These are phyloP conservation scores for Leucophenga varia DNA, from an alignment of 1,140 invertebrate genomes.

Conservation along the genomic window DNA sequence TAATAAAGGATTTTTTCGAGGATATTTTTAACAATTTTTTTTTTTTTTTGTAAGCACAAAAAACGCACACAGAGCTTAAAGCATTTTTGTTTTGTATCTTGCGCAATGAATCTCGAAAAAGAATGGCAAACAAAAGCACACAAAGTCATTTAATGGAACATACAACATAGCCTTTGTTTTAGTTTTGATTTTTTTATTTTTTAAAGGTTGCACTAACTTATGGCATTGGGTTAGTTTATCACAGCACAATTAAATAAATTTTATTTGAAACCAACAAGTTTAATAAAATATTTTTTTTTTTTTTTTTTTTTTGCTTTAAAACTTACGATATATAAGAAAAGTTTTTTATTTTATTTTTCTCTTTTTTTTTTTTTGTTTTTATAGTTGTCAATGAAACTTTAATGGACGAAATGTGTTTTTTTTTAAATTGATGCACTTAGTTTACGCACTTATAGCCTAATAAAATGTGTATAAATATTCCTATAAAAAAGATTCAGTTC, in stretches of 20 bases:
- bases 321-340: conserved; percentile 17
- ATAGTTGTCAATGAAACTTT: conserved; percentile 27
- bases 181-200: too few relatives aligned
- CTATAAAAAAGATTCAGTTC: conserved; percentile 33
- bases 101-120: conserved; percentile 17
- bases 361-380: conserved; percentile 15
- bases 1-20: too few relatives aligned
- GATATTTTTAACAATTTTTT: too few relatives aligned
- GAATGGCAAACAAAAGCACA: too few relatives aligned
- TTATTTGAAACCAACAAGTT: too few relatives aligned
- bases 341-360: conserved; percentile 3
- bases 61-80: conserved; percentile 25
- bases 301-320: conserved; percentile 13
- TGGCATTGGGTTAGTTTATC: conserved; percentile 43
- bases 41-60: too few relatives aligned
- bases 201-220: too few relatives aligned
- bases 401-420: conserved; percentile 41
- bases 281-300: too few relatives aligned
- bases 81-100: conserved; percentile 13
- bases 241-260: conserved; percentile 45
- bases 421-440: conserved; percentile 50
- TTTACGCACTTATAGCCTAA: conserved; percentile 36
- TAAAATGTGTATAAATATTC: conserved; percentile 51
- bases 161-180: not conserved
- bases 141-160: too few relatives aligned